Evolutionary conservation across 2,797 vertebrate species (phyloP).

Genomic region (Hippocampus kuda): DNA sequence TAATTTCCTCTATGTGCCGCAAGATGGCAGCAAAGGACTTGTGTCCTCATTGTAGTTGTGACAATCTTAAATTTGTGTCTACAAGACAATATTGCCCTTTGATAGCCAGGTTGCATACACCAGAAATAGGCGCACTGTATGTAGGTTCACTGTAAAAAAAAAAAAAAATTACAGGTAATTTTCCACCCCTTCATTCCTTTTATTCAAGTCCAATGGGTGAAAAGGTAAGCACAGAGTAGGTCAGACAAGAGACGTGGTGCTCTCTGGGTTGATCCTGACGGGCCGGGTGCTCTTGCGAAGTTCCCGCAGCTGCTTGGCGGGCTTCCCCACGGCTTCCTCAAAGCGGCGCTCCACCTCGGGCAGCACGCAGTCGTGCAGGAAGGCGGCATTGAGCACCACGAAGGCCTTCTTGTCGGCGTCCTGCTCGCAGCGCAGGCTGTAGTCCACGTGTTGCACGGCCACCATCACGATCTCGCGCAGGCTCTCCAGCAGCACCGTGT

Average conservation of each 20-base stretch:
- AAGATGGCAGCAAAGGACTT: no score
- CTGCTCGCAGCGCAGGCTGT: constrained; percentile 94
- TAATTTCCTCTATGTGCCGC: no score
- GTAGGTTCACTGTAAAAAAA: no score
- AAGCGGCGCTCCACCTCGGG: constrained; percentile 91
- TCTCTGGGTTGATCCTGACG: constrained; percentile 86
- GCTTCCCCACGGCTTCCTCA: constrained; percentile 92
- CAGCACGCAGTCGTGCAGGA: constrained; percentile 92
- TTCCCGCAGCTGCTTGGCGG: constrained; percentile 94
- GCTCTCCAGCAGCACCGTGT: constrained; percentile 96
- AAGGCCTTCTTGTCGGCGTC: constrained; percentile 91
- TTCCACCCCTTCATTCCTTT: neutral
- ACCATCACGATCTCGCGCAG: constrained; percentile 90
- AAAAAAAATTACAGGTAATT: no score
- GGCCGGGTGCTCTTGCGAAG: constrained; percentile 81
- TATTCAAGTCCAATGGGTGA: neutral
- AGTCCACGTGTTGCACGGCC: constrained; percentile 95
- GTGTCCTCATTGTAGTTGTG: no score
- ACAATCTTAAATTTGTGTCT: neutral
- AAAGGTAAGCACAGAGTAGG: no score
- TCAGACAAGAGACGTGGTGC: constrained; percentile 74
- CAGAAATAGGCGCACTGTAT: no score
- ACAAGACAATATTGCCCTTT: neutral
- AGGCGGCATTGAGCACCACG: constrained; percentile 86
- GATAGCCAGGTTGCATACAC: neutral